Conservation (phyloP, 2,888 invertebrate species). For the Uropetala carovei region DNA sequence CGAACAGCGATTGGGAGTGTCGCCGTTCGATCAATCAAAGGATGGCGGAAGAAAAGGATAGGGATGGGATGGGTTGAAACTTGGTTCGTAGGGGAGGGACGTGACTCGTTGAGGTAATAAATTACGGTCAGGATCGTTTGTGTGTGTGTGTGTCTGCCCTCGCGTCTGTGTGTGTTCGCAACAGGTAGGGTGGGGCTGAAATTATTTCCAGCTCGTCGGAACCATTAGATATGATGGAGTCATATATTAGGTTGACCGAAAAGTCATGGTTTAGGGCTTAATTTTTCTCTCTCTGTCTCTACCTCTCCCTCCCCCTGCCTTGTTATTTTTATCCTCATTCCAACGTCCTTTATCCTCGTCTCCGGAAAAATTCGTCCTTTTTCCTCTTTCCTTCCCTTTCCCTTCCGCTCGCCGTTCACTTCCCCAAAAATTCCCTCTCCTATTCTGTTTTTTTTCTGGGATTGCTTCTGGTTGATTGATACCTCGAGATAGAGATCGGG, state of each 20-base stretch:
- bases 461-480: conserved; percentile 59
- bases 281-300: background rate
- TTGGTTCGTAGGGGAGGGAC: background rate
- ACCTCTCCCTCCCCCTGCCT: background rate
- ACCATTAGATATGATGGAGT: background rate
- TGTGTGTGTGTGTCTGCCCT: background rate
- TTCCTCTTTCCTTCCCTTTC: too few species aligned
- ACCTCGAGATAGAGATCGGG: conserved; percentile 48
- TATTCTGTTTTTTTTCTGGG: conserved; percentile 30
- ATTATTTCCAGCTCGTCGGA: conserved; percentile 21
- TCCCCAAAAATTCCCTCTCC: background rate
- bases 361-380: too few species aligned
- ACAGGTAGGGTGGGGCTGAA: conserved; percentile 47
- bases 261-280: background rate
- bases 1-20: conserved; percentile 58
- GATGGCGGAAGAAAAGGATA: background rate
- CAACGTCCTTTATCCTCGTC: background rate
- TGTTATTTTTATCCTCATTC: background rate
- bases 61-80: background rate
- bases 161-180: conserved; percentile 37
- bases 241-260: background rate
- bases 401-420: too few species aligned
- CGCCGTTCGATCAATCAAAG: conserved; percentile 54
- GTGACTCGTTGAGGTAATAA: conserved; percentile 10
- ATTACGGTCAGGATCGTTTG: conserved; percentile 16